phyloP scores from a whole-genome alignment of 2,888 invertebrate genomes.

The Hypomecis punctinalis region DNA sequence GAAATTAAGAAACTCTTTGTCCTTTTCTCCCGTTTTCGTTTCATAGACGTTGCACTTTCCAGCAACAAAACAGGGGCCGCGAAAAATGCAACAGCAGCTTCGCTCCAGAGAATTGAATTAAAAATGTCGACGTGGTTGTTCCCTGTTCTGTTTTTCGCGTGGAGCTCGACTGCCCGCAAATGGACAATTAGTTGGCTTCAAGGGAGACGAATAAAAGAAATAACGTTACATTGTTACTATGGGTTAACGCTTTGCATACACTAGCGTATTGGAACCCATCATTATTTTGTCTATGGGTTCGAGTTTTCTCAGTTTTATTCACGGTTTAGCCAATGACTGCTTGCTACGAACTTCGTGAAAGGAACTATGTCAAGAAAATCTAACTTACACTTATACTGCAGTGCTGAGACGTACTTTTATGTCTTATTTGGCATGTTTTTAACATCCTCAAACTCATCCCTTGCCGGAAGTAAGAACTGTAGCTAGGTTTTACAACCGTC shows the following conservation, averaged over 20 bases:
- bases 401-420: no score
- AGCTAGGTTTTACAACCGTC: no score
- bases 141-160: slow-evolving; percentile 74
- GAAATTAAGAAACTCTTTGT: slow-evolving; percentile 72
- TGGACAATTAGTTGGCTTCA: slow-evolving; percentile 74
- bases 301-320: no score
- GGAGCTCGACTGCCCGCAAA: slow-evolving; percentile 76
- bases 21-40: slow-evolving; percentile 60
- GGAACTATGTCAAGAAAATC: no score
- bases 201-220: slow-evolving; percentile 36
- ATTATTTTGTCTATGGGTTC: no score
- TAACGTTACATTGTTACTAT: slow-evolving; percentile 3
- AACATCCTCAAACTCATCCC: no score
- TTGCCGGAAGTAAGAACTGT: no score
- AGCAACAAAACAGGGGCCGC: slow-evolving; percentile 62
- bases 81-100: slow-evolving; percentile 76
- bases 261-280: not conserved
- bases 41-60: slow-evolving; percentile 70
- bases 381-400: no score
- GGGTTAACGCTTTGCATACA: not conserved
- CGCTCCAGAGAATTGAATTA: slow-evolving; percentile 80
- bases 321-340: no score
- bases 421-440: no score
- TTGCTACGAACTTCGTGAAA: no score
- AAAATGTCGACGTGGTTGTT: slow-evolving; percentile 72